A percentile compares a stretch with the other conserved stretches of the same genome.
Evolutionary conservation across 2,113 vertebrate species (phyloP).

Genomic region (Serilophus lunatus): DNA sequence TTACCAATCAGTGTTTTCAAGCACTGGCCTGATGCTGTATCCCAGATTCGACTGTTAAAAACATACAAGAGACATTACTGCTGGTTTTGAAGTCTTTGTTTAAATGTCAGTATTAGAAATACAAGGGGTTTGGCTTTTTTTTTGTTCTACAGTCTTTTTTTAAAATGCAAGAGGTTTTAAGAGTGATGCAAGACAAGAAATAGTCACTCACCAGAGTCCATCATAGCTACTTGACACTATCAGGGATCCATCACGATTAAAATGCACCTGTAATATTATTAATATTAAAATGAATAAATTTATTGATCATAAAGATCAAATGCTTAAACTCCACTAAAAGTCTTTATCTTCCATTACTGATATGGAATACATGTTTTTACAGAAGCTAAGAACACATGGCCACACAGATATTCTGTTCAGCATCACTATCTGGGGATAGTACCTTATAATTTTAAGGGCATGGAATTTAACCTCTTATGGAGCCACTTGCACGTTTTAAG

Average conservation of each 20-base stretch:
- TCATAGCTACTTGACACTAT: constrained; percentile 99
- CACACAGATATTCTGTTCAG: not conserved
- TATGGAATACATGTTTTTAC: not conserved
- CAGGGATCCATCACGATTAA: constrained; percentile 96
- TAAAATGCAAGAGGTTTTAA: not conserved
- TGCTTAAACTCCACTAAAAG: not conserved
- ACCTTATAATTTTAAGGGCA: not conserved
- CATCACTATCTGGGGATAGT: not conserved
- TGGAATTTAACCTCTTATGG: not conserved
- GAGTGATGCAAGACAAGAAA: not conserved
- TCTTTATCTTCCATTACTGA: not conserved
- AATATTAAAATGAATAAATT: fast-evolving
- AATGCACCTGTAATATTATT: constrained; percentile 84
- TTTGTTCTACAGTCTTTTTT: not conserved
- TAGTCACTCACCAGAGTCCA: constrained; percentile 88
- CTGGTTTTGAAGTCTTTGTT: not conserved
- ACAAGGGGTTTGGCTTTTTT: no score
- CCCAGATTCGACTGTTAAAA: constrained; percentile 91
- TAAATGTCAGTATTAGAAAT: not conserved
- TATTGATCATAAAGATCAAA: not conserved
- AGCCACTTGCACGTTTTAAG: not conserved
- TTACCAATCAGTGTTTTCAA: constrained; percentile 98
- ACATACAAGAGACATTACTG: not conserved
- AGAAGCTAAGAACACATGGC: not conserved
- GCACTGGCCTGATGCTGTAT: constrained; percentile 97